Evolutionary conservation across 2,113 vertebrate species (phyloP).

Genomic region (Colistium nudipinnis): DNA sequence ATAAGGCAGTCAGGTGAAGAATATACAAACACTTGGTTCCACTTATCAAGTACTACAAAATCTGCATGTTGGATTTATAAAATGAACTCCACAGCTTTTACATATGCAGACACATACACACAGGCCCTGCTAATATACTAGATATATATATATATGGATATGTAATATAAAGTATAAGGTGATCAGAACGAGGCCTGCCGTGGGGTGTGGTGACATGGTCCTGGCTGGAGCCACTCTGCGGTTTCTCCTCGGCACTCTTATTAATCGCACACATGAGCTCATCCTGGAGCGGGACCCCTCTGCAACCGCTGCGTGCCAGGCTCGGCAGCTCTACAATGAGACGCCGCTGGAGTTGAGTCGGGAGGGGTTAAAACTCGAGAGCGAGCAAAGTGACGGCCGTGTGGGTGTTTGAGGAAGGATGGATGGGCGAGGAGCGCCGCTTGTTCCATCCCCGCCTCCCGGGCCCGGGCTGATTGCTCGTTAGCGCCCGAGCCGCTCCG

Average conservation of each 20-base stretch:
- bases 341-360: conserved; percentile 21
- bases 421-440: conserved; percentile 52
- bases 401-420: conserved; percentile 63
- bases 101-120: neutral
- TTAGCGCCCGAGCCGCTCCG: conserved; percentile 67
- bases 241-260: conserved; percentile 63
- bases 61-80: neutral
- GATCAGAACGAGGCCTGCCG: conserved; percentile 20
- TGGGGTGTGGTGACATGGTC: conserved; percentile 57
- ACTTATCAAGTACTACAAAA: neutral
- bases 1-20: neutral
- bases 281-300: conserved; percentile 55
- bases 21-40: neutral
- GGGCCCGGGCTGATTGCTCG: conserved; percentile 62
- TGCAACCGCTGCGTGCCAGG: conserved; percentile 41
- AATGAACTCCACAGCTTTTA: conserved; percentile 13
- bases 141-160: conserved; percentile 8
- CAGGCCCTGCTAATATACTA: no score
- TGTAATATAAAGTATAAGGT: conserved; percentile 29
- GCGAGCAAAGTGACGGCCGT: conserved; percentile 18
- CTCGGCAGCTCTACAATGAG: conserved; percentile 33
- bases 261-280: conserved; percentile 72
- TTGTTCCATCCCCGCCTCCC: conserved; percentile 66
- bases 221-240: conserved; percentile 51
- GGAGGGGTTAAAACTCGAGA: neutral